Base-by-base conservation (phyloP, 2,113 vertebrate genomes). In the Terrapene triunguis region DNA sequence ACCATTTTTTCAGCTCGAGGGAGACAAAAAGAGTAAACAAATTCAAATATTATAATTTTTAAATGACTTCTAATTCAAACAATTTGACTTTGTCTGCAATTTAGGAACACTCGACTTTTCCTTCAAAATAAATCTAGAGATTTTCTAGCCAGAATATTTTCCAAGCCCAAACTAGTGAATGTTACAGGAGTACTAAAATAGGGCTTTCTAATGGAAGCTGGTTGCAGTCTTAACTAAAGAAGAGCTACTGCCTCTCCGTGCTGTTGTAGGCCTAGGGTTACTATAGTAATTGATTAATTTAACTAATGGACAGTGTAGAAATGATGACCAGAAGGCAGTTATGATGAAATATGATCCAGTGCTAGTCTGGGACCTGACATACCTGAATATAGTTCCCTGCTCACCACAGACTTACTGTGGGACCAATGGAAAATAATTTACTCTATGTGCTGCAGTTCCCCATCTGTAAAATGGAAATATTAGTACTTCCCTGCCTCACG, bases 131-230 rank as follows among this genome's bases (percentile, higher is more conserved):
- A 42, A 72, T 72, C 8, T 72, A 38, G 69, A 72, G 19, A 32
- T 74, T 55, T 91, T 89, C 22, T 82, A 25, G 55, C 2, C 42
- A 79, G 51, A 72, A 1, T 16, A 3, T 82, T 85, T 84, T 88
- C 17, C 48, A 4, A 80, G 65, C 59, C 6, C 1, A 44, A 89
- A 84, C 2, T 80, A 76, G 1, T 2, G 4, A 89, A 59, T 21
- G n/a, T 21, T 22, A 55, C 38, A 55, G 8, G 27, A 35, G 19
- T 78, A 69, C 29, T 55, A 14, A 55, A 53, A 84, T 38, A 65
- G 14, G n/a, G 4, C 10, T 16, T 50, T 62, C 32, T 12, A 4
- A 2, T 1, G 4, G 65, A 69, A 69, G 2, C 0, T 42, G 4
- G 85, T 90, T 82, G 85, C 0, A 3, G 2, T 32, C 65, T 88